Base-by-base conservation (phyloP, 2,113 vertebrate genomes). In the Equus przewalskii region DNA sequence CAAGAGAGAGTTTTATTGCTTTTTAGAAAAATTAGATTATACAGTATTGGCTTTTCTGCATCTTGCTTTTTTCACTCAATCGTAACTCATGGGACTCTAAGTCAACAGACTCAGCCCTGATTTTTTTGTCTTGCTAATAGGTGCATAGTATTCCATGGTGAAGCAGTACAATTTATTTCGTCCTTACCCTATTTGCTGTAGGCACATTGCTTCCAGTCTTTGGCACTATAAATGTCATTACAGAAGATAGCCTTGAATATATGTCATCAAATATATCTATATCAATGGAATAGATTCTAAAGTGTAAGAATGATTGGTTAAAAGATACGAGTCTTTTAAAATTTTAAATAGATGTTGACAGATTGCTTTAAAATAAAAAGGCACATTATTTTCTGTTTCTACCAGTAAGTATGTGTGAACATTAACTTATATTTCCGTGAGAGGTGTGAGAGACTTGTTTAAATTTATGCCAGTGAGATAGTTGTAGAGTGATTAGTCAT, bases 11-110 rank as follows among this genome's bases (percentile, higher is more conserved):
- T 94, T 95, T 91, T 60, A 87, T 26, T 2, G 19, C 21, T 41
- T 96, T 85, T 95, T 84, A 83, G 81, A 93, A 91, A 91, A 78
- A n/a, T 6, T 83, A 56, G 7, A 21, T 75, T 85, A 70, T 78
- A 64, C 21, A 41, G 1, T 82, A 73, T 62, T 94, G 30, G 4
- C 36, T 73, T 94, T 95, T 90, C 33, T 86, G 33, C 3, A 49
- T 93, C 36, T 56, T 88, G 51, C 13, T 94, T 83, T 79, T 93
- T 69, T 51, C 80, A 92, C 10, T 94, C 51, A 86, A 22, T 93
- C 49, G 11, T 96, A 85, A 86, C 44, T 62, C 16, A 54, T 79
- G 73, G 51, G 7, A 67, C 54, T 76, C 51, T 96, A 67, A 91
- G 26, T 94, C 60, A 91, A 93, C 41, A 83, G 49, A 88, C 6